Percentiles rank a stretch among this genome's conserved stretches.
Conservation (phyloP, 37 sponge, comb jelly and placozoan species). For the Diacarnus erythraeanus region DNA sequence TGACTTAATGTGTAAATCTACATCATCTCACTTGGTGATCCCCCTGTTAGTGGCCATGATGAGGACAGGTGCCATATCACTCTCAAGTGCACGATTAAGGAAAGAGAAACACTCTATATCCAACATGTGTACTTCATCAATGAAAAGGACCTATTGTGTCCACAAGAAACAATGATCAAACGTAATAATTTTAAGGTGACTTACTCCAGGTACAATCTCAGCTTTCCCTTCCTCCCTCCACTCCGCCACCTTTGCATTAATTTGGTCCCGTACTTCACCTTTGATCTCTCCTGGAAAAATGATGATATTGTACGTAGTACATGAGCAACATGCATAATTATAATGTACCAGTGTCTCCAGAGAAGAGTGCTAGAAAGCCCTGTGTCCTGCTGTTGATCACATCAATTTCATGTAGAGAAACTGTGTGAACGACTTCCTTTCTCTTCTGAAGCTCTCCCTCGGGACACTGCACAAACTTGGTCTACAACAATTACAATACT, state of each 20-base stretch:
- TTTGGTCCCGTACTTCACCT: conserved; percentile 95
- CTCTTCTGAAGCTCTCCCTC: conserved; percentile 98
- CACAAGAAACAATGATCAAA: background rate
- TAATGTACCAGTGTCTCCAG: conserved; percentile 66
- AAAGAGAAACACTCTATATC: conserved; percentile 99
- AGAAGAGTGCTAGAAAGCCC: conserved; percentile 98
- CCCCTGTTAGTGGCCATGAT: conserved; percentile 99
- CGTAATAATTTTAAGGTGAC: conserved; percentile 2
- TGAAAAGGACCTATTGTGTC: conserved; percentile 79
- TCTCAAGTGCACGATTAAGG: conserved; percentile 96
- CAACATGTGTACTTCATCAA: conserved; percentile 99
- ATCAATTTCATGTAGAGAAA: conserved; percentile 97
- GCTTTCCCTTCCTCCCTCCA: conserved; percentile 99
- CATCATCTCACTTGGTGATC: conserved; percentile 70
- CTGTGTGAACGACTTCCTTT: conserved; percentile 98
- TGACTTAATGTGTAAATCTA: too few relatives aligned
- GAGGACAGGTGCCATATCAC: conserved; percentile 94
- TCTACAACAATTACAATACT: conserved; percentile 36
- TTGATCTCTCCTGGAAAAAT: conserved; percentile 91
- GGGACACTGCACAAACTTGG: conserved; percentile 98
- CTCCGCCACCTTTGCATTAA: conserved; percentile 95
- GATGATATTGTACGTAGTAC: background rate
- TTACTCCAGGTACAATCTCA: conserved; percentile 96
- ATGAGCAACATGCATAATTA: background rate
- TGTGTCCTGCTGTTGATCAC: conserved; percentile 97